Base-by-base conservation (phyloP, 2,888 invertebrate genomes). In the Zaprionus lineosus region DNA sequence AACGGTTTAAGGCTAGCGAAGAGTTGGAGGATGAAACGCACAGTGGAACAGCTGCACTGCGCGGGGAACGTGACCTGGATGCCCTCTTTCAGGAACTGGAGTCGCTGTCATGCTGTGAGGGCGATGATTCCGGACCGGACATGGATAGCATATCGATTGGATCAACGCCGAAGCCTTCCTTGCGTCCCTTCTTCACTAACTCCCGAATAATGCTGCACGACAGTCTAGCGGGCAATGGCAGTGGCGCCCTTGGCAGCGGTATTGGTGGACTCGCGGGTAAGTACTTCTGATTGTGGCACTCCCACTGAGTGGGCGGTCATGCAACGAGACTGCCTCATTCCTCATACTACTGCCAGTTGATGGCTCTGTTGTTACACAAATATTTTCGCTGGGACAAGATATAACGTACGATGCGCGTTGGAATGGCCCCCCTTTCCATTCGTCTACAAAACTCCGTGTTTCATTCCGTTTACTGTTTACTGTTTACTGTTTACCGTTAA, bases 1-100 rank as follows among this genome's bases (percentile, higher is more conserved):
- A 96, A 88, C 94, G 97, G 84, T 99, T 99, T 92, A 94, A 97
- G 83, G 95, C 96, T 69, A 95, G 96, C 29, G 98, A 98, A 89
- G 97, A 98, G 86, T 91, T 97, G 87, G 95, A 95, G 86, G 92
- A 93, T 11, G 92, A 93, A 37, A 92, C 92, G 1, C 89, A 92
- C 29, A 89, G 92, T 18, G 93, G 92, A 75, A 91, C 93, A 43
- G 90, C 91, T 36, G 91, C 92, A 53, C 81, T 93, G 56, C 94
- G 94, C 63, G 95, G 95, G 47, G 95, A 96, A 82, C 94, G 96
- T 88, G 96, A 97, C 89, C 95, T 97, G 88, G 98, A 98, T 88
- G 97, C 98, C 84, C 92, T 98, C 53, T 96, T 99, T 91, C 95
- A 99, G 91, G 98, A 99, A 90, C 91, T 99, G 74, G 98, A 98